phyloP scores from a whole-genome alignment of 2,888 invertebrate species.

The Spodoptera picta region DNA sequence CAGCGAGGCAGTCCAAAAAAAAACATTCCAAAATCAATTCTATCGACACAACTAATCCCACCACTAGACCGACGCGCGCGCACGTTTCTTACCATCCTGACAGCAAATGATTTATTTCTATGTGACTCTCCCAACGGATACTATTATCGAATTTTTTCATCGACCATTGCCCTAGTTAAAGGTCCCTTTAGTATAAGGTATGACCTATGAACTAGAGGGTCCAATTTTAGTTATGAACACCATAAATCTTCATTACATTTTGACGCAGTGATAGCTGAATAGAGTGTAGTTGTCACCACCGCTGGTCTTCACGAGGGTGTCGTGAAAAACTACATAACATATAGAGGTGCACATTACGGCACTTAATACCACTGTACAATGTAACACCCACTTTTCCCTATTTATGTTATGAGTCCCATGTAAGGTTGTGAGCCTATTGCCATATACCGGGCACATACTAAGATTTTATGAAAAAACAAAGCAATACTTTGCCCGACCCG shows the following conservation, averaged over 20 bases:
- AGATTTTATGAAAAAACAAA: no score
- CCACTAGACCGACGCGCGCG: slow-evolving; percentile 48
- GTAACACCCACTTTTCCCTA: no score
- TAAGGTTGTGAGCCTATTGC: no score
- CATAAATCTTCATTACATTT: slow-evolving; percentile 37
- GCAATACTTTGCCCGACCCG: no score
- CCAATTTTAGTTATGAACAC: slow-evolving; percentile 1
- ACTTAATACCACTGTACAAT: no score
- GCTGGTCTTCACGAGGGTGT: no score
- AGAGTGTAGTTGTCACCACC: neutral
- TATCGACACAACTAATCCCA: slow-evolving; percentile 27
- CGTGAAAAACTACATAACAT: no score
- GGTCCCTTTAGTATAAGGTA: slow-evolving; percentile 27
- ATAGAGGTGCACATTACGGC: no score
- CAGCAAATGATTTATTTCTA: slow-evolving; percentile 73
- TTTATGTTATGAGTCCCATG: no score
- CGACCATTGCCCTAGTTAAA: slow-evolving; percentile 46
- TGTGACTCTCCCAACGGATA: slow-evolving; percentile 63
- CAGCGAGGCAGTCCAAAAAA: no score
- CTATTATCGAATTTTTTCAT: slow-evolving; percentile 57
- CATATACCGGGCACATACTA: no score
- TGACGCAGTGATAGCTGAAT: neutral
- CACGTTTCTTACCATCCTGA: slow-evolving; percentile 68
- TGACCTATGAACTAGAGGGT: slow-evolving; percentile 8
- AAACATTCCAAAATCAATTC: neutral